Base-by-base conservation (phyloP, 1,140 invertebrate genomes). In the Drosophila suzukii region DNA sequence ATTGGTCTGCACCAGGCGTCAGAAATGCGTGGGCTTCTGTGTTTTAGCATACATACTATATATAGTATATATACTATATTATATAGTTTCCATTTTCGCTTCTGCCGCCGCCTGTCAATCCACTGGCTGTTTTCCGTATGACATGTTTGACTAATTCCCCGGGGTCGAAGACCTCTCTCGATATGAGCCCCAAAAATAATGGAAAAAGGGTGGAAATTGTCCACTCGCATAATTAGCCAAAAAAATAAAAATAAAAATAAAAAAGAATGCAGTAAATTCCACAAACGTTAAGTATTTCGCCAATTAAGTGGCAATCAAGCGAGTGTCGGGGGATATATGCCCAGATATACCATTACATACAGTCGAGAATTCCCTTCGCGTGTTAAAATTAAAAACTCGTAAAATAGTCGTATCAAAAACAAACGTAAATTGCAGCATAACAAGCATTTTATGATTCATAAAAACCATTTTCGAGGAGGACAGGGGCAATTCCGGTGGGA, bases 371-470 rank as follows among this genome's bases (percentile, higher is more conserved):
- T 67, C 49, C 54, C 58, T 66, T 44, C 47, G 71, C 71, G 75
- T 77, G 81, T 70, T 77, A 61, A 88, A 88, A 86, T 86, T 88
- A 88, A 86, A 83, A 79, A 79, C 79, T 86, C 83, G 75, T 86
- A 83, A 86, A 88, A 83, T 76, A 60, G 56, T 58, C 20, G 30
- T 30, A 58, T 50, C 30, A 41, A 20, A 71, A 70, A 77, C 65
- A 86, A 88, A 79, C 84, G 67, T 83, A 83, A 88, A 83, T 83
- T 83, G 67, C 84, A 89, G 75, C 72, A 79, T 77, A 88, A 88
- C 84, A 88, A 88, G 83, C 76, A 83, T 89, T 88, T 88, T 89
- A 88, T 79, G 72, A 75, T 57, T 73, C 79, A 89, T 88, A 78
- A 82, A 86, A 88, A 62, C 67, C 36, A 57, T 58, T 38, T 24